Evolutionary conservation across 35 echinoderm and acorn worm species (phyloP).

Genomic region (Ophioderma brevispina): DNA sequence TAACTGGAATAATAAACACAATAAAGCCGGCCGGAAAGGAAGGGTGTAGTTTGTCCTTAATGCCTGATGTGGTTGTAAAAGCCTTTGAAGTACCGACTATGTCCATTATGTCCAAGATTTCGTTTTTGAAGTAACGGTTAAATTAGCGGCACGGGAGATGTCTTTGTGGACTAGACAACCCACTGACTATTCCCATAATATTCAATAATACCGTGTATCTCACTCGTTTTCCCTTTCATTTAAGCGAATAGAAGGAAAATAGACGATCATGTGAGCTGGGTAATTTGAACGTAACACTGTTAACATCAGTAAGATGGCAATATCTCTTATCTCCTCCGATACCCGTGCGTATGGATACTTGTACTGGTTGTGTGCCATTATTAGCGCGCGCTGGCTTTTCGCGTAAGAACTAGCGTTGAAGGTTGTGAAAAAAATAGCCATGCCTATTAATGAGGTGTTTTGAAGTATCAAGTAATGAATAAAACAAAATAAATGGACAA

Average conservation of each 20-base stretch:
- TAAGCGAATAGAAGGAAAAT: background rate
- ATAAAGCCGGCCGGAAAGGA: background rate
- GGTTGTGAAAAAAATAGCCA: too few relatives aligned
- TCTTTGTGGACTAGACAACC: background rate
- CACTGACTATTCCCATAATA: background rate
- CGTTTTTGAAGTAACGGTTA: background rate
- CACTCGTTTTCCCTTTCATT: background rate
- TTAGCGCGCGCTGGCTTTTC: too few relatives aligned
- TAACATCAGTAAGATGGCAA: background rate
- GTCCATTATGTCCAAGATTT: constrained; percentile 2
- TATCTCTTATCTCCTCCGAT: too few relatives aligned
- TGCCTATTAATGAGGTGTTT: too few relatives aligned
- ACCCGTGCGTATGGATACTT: too few relatives aligned
- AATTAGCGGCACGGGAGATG: background rate
- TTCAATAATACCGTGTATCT: constrained; percentile 3
- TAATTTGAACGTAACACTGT: background rate
- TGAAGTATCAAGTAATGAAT: too few relatives aligned
- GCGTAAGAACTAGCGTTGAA: too few relatives aligned
- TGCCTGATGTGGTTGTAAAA: background rate
- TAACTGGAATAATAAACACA: background rate
- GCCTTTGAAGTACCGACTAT: background rate
- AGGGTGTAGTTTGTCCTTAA: background rate
- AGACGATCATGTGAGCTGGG: background rate
- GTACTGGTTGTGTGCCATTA: too few relatives aligned
- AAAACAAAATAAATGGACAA: too few relatives aligned